Conservation (phyloP, 2,113 vertebrate species). For the Hippocampus abdominalis region DNA sequence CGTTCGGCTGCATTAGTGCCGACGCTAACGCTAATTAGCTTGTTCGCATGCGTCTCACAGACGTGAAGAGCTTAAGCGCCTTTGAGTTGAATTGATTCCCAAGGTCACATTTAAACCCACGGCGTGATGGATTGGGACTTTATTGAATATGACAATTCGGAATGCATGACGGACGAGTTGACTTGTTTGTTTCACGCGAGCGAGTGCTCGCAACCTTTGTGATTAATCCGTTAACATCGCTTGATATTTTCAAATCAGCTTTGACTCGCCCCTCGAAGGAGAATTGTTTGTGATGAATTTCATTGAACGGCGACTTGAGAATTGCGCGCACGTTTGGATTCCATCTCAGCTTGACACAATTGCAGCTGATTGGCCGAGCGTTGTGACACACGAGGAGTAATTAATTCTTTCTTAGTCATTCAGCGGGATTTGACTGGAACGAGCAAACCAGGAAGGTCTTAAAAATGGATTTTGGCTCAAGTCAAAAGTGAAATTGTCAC, state of each 20-base stretch:
- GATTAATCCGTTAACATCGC: neutral
- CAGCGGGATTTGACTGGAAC: neutral
- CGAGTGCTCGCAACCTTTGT: neutral
- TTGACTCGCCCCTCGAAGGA: neutral
- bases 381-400: neutral
- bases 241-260: neutral
- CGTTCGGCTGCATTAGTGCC: neutral
- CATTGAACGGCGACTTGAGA: neutral
- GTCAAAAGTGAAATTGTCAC: neutral
- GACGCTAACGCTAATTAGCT: slow-evolving; percentile 41
- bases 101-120: neutral
- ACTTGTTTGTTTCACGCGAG: neutral
- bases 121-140: neutral
- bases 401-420: neutral
- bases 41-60: slow-evolving; percentile 54
- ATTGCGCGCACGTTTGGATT: neutral
- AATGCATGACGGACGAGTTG: neutral
- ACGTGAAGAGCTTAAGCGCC: slow-evolving; percentile 56
- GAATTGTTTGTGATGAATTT: neutral
- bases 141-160: neutral
- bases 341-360: neutral
- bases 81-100: slow-evolving; percentile 53
- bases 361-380: neutral
- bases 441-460: neutral
- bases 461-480: neutral